Evolutionary conservation across 2,797 vertebrate species (phyloP).

Genomic region (Rhabdophis nuchalis): DNA sequence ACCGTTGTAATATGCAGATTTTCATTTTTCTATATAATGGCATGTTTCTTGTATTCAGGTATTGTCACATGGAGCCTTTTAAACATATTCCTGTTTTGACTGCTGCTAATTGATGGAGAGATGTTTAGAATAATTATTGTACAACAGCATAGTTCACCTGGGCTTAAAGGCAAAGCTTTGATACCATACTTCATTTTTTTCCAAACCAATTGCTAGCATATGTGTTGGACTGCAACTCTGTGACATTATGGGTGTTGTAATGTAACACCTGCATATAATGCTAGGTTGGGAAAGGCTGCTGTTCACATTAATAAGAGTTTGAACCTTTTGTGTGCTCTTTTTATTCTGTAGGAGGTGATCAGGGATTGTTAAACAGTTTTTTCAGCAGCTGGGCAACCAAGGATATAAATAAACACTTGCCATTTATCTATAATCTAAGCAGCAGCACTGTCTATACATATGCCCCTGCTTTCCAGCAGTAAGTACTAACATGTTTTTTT

Average conservation of each 20-base stretch:
- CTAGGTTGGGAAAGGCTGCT: neutral
- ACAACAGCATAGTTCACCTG: neutral
- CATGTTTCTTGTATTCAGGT: neutral
- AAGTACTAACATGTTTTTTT: constrained; percentile 50
- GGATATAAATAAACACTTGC: constrained; percentile 78
- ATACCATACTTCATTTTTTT: neutral
- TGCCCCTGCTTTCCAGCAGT: constrained; percentile 81
- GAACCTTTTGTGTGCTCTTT: neutral
- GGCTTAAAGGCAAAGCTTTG: neutral
- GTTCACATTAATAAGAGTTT: neutral
- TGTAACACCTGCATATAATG: neutral
- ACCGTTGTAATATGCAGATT: neutral
- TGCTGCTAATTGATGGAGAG: neutral
- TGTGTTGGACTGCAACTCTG: neutral
- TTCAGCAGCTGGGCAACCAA: constrained; percentile 75
- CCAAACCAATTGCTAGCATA: neutral
- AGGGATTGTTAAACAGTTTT: constrained; percentile 82
- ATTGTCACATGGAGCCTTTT: neutral
- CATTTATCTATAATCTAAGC: constrained; percentile 82
- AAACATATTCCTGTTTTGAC: no score
- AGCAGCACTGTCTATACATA: constrained; percentile 75
- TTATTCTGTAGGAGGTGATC: constrained; percentile 80
- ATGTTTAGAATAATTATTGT: neutral
- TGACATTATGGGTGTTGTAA: neutral
- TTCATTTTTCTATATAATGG: neutral